A percentile compares a stretch with the other conserved stretches of the same genome.
Evolutionary conservation across 2,797 vertebrate species (phyloP).

Genomic region (Dryobates pubescens): DNA sequence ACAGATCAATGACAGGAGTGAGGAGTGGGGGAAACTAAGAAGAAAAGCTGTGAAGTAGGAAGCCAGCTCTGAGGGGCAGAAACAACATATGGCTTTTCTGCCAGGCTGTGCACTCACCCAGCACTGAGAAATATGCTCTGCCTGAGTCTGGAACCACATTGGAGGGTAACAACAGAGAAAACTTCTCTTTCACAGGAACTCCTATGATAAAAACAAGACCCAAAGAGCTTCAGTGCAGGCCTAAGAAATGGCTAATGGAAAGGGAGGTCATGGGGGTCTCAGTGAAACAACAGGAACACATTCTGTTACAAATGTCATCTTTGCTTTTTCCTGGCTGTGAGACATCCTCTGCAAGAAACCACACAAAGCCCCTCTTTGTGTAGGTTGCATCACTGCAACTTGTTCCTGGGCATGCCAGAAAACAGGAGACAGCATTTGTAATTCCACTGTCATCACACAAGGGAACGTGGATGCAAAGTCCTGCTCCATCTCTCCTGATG

Average conservation of each 20-base stretch:
- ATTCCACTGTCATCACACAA: not conserved
- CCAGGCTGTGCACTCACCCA: conserved; percentile 78
- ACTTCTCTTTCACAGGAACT: not conserved
- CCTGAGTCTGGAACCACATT: conserved; percentile 83
- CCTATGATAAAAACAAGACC: conserved; percentile 54
- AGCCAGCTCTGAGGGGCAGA: not conserved
- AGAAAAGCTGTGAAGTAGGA: not conserved
- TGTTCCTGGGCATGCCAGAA: not conserved
- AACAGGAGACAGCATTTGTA: not conserved
- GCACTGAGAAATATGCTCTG: conserved; percentile 83
- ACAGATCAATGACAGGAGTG: not conserved
- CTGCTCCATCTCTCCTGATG: not conserved
- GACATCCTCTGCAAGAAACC: not conserved
- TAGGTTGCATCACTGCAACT: not conserved
- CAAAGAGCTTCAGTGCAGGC: not conserved
- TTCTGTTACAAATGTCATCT: not conserved
- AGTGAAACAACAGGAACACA: not conserved
- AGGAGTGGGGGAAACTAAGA: not conserved
- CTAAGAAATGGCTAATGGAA: not conserved
- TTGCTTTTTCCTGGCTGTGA: not conserved
- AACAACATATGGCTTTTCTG: not conserved
- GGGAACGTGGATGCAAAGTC: not conserved
- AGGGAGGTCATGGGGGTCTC: not conserved
- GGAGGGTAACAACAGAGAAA: conserved; percentile 81
- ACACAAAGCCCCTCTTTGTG: not conserved